phyloP scores from a whole-genome alignment of 1,140 invertebrate species.

The Caerostris darwini region DNA sequence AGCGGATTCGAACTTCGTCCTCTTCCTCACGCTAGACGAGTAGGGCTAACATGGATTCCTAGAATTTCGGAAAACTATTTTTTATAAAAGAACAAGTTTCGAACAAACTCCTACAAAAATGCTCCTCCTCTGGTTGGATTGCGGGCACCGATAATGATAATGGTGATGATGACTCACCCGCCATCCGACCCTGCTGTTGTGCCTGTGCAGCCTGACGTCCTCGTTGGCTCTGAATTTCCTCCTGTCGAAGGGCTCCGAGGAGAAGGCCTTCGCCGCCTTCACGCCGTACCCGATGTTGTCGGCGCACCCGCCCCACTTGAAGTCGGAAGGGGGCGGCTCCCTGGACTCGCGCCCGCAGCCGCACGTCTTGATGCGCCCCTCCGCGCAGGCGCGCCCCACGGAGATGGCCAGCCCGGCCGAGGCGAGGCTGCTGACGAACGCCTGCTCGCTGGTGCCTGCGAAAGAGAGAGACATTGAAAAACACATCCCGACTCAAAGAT shows the following conservation, averaged over 20 bases:
- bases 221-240: slow-evolving; percentile 87
- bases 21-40: too few species aligned
- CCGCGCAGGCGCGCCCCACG: slow-evolving; percentile 88
- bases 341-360: slow-evolving; percentile 86
- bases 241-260: slow-evolving; percentile 89
- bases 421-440: slow-evolving; percentile 88
- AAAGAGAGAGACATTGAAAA: background rate
- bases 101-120: too few species aligned
- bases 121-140: too few species aligned
- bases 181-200: slow-evolving; percentile 84
- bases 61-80: too few species aligned
- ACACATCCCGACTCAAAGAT: background rate
- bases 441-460: slow-evolving; percentile 90
- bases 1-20: too few species aligned
- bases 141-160: too few species aligned
- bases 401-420: slow-evolving; percentile 88
- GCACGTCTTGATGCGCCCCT: slow-evolving; percentile 86
- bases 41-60: too few species aligned
- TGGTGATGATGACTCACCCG: slow-evolving; percentile 80
- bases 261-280: slow-evolving; percentile 87
- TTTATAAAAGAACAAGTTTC: too few species aligned
- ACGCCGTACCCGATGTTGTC: slow-evolving; percentile 79
- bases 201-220: slow-evolving; percentile 82
- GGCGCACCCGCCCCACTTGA: slow-evolving; percentile 82
- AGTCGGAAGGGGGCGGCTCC: slow-evolving; percentile 84